phyloP scores from a whole-genome alignment of 2,888 invertebrate species.

The Morpho achilles region DNA sequence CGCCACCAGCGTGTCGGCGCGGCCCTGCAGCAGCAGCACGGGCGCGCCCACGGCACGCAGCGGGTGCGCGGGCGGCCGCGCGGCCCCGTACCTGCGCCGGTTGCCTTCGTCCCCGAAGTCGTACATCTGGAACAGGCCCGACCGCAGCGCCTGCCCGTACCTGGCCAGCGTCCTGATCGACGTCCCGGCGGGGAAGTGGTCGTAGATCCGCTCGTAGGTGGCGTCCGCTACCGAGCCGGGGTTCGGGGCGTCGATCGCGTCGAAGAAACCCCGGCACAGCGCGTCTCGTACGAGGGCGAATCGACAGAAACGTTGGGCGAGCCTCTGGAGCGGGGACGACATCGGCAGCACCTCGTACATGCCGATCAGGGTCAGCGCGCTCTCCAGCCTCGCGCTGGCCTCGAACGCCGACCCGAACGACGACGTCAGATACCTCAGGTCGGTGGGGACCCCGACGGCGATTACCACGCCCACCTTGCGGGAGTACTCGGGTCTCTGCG shows the following conservation, averaged over 20 bases:
- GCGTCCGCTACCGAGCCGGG: slow-evolving; percentile 13
- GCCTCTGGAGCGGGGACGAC: neutral
- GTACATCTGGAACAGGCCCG: slow-evolving; percentile 37
- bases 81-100: slow-evolving; percentile 34
- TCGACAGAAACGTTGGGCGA: neutral
- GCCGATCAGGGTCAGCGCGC: neutral
- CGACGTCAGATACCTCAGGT: neutral
- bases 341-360: neutral
- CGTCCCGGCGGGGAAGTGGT: slow-evolving; percentile 43
- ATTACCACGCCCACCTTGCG: slow-evolving; percentile 3
- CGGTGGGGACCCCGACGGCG: neutral
- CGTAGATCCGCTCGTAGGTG: slow-evolving; percentile 26
- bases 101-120: slow-evolving; percentile 43
- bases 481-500: slow-evolving; percentile 4
- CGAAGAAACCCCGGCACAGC: neutral
- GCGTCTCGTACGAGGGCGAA: neutral
- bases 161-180: slow-evolving; percentile 43
- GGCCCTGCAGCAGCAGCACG: slow-evolving; percentile 36
- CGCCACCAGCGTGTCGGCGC: slow-evolving; percentile 39
- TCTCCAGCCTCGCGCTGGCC: neutral
- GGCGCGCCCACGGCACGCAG: slow-evolving; percentile 39
- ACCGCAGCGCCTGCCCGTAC: slow-evolving; percentile 35
- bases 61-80: slow-evolving; percentile 41
- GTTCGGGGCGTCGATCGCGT: slow-evolving; percentile 4
- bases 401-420: neutral